These are phyloP conservation scores for Elephantulus edwardii DNA, from an alignment of 2,113 vertebrate species.

Conservation along the genomic window DNA sequence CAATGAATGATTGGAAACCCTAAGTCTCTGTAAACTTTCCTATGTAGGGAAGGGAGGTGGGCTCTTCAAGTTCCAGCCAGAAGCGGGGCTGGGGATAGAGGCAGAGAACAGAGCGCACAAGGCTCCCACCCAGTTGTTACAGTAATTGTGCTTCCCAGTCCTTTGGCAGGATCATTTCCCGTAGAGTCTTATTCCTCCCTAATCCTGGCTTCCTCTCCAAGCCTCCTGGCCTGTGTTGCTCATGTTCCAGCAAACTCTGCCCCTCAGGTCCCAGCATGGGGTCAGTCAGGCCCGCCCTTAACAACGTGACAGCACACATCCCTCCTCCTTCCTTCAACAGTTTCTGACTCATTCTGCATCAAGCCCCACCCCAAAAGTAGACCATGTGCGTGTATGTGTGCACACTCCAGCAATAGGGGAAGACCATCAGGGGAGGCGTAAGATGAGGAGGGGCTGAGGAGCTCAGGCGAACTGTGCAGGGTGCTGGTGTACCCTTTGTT, in stretches of 20 bases:
- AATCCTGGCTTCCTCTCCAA: not conserved
- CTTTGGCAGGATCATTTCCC: not conserved
- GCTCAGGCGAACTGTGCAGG: not conserved
- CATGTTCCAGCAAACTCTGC: not conserved
- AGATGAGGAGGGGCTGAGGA: not conserved
- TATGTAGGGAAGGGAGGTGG: not conserved
- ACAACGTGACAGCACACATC: not conserved
- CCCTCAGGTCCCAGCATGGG: not conserved
- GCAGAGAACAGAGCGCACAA: not conserved
- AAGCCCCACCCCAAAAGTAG: not conserved
- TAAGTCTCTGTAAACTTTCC: too few relatives aligned
- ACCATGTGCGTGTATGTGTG: not conserved
- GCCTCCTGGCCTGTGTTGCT: not conserved
- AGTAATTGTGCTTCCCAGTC: not conserved
- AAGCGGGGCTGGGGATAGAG: not conserved
- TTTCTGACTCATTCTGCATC: conserved; percentile 3
- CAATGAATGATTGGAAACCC: too few relatives aligned
- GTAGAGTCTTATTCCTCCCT: not conserved
- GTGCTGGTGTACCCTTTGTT: not conserved
- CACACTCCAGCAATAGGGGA: not conserved
- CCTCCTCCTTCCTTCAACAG: not conserved
- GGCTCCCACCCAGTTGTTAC: not conserved
- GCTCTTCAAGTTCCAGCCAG: not conserved
- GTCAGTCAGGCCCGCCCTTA: not conserved
- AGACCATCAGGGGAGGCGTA: not conserved